Base-by-base conservation (phyloP, 2,113 vertebrate species). In the Ifrita kowaldi region DNA sequence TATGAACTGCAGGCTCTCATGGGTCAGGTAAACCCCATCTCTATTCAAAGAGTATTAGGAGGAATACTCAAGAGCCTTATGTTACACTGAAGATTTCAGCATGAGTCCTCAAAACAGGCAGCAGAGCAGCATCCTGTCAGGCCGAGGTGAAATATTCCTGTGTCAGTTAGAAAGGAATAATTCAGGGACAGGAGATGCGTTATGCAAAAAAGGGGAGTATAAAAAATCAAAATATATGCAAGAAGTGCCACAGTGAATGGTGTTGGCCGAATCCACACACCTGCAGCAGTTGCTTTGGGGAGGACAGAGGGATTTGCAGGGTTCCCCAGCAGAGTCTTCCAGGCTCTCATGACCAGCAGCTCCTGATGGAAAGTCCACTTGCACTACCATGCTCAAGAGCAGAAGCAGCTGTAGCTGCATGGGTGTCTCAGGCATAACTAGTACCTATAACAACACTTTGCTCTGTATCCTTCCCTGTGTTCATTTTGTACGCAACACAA, bases 391-490 rank as follows among this genome's bases (percentile, higher is more conserved):
- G 6, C 35, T 69, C 35, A 69, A 41, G 33, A 76, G 42, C 28
- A 14, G 53, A 55, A 87, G 77, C 27, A 71, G 32, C 4, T 11
- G 3, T 11, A 78, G 26, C 30, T 80, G 17, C 39, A 23, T 1
- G 17, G 10, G 30, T 55, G 17, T 47, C 60, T 81, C 57, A 73
- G 33, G 55, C 13, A 3, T 5, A 79, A 32, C 15, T 11, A 41
- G 4, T 3, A 63, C 3, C 39, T 59, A 10, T 4, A 10, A 14
- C 1, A 49, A 13, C 1, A 3, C 13, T 41, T 71, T 28, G 27
- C 52, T 70, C 50, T 49, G 22, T 18, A 49, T 13, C 10, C 12
- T 67, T 53, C 52, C 24, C 68, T 57, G 9, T 13, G 10, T 27
- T 71, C 33, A 27, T n/a, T 53, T 63, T 37, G 76, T 23, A 26